These are phyloP conservation scores for Neelides folsomi DNA, from an alignment of 2,888 invertebrate species.

Conservation along the genomic window DNA sequence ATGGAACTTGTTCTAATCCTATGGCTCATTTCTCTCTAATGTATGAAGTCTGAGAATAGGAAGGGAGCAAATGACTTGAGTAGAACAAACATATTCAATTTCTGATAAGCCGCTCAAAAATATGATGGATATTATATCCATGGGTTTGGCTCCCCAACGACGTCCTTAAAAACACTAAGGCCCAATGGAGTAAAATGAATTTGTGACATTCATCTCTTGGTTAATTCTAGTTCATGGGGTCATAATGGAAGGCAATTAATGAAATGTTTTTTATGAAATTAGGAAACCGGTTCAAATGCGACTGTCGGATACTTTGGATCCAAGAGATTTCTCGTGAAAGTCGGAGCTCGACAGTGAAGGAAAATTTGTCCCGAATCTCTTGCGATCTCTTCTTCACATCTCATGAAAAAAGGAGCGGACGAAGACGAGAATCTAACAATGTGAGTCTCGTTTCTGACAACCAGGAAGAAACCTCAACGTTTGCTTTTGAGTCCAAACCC, in stretches of 20 bases:
- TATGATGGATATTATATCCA: too few relatives aligned
- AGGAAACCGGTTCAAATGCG: conserved; percentile 73
- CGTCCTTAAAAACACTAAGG: too few relatives aligned
- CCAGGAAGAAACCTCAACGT: conserved; percentile 25
- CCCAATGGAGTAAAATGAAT: neutral
- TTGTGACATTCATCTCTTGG: neutral
- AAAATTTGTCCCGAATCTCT: conserved; percentile 12
- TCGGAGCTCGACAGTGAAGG: conserved; percentile 33
- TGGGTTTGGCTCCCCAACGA: too few relatives aligned
- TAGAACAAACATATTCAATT: too few relatives aligned
- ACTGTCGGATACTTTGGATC: conserved; percentile 70
- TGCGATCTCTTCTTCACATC: conserved; percentile 17
- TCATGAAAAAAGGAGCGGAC: conserved; percentile 1
- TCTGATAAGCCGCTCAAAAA: too few relatives aligned
- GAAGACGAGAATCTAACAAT: conserved; percentile 3
- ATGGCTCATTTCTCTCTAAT: too few relatives aligned
- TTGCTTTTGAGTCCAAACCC: conserved; percentile 22
- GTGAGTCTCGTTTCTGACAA: conserved; percentile 15
- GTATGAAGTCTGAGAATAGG: too few relatives aligned
- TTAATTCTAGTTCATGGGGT: neutral
- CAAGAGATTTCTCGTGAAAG: conserved; percentile 60
- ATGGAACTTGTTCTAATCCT: too few relatives aligned
- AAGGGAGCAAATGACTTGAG: too few relatives aligned
- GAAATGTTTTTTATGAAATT: too few relatives aligned
- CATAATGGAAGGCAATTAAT: neutral